phyloP scores from a whole-genome alignment of 2,113 vertebrate genomes.

The Dipodomys ordii region DNA sequence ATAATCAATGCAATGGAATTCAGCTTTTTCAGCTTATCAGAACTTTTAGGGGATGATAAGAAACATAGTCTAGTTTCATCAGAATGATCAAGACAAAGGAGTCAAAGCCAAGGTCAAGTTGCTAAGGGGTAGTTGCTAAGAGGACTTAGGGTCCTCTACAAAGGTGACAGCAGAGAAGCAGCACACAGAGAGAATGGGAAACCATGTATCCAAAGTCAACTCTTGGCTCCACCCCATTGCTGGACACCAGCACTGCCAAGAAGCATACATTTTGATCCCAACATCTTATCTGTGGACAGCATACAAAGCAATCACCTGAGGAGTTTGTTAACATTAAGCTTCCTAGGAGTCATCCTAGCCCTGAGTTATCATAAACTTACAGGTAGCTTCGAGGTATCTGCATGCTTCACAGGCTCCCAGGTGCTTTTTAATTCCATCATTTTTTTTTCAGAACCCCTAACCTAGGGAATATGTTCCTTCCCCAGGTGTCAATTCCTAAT shows the following conservation, averaged over 20 bases:
- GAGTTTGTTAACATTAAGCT: neutral
- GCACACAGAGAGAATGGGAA: neutral
- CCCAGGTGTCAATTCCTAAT: constrained; percentile 35
- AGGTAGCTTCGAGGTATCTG: neutral
- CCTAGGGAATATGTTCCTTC: neutral
- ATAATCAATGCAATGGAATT: neutral
- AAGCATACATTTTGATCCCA: neutral
- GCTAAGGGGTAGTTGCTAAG: neutral
- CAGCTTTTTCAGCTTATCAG: neutral
- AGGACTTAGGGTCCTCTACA: neutral
- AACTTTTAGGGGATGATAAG: neutral
- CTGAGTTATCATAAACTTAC: neutral
- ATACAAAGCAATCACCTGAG: neutral
- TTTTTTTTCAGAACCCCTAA: constrained; percentile 19
- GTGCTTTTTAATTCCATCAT: neutral
- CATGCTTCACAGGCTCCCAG: neutral
- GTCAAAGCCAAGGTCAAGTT: neutral
- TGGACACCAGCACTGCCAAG: neutral
- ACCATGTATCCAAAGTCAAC: neutral
- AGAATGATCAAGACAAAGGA: neutral
- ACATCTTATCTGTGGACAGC: neutral
- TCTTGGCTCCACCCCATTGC: neutral
- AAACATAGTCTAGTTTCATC: neutral
- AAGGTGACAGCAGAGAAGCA: neutral
- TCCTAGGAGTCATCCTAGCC: constrained; percentile 6